Percentiles rank a stretch among this genome's conserved stretches.
phyloP scores from a whole-genome alignment of 2,888 invertebrate species.

The Agrotis clavis region DNA sequence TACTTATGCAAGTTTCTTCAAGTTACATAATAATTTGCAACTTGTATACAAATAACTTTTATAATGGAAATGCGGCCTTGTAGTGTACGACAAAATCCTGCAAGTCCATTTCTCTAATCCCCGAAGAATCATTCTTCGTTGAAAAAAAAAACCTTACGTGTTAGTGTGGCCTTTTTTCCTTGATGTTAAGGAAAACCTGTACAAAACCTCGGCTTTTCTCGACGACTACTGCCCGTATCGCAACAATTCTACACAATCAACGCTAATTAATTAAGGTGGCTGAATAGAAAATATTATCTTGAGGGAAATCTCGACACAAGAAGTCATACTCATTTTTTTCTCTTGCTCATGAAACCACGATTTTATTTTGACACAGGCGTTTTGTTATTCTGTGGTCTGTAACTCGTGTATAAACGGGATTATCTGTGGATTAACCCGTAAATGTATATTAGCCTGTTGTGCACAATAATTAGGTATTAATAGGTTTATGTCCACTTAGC shows the following conservation, averaged over 20 bases:
- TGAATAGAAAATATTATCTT: conserved; percentile 51
- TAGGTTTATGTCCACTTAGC: conserved; percentile 32
- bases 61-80: no score
- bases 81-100: conserved; percentile 23
- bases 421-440: conserved; percentile 31
- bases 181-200: conserved; percentile 47
- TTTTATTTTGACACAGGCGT: conserved; percentile 3
- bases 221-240: conserved; percentile 29
- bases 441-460: conserved; percentile 37
- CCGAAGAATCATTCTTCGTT: conserved; percentile 15
- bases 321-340: conserved; percentile 13
- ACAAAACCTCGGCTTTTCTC: conserved; percentile 38
- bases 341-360: neutral
- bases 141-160: conserved; percentile 35
- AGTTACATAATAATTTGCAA: no score
- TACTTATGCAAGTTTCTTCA: no score
- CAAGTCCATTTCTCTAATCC: conserved; percentile 42
- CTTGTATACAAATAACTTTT: no score
- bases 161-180: conserved; percentile 41
- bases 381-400: conserved; percentile 19
- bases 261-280: conserved; percentile 55
- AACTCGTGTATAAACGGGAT: conserved; percentile 36
- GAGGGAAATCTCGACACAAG: conserved; percentile 44
- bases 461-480: conserved; percentile 48
- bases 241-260: conserved; percentile 42